Evolutionary conservation across 1,140 invertebrate genomes (phyloP).

Genomic region (Coenobita brevimanus): DNA sequence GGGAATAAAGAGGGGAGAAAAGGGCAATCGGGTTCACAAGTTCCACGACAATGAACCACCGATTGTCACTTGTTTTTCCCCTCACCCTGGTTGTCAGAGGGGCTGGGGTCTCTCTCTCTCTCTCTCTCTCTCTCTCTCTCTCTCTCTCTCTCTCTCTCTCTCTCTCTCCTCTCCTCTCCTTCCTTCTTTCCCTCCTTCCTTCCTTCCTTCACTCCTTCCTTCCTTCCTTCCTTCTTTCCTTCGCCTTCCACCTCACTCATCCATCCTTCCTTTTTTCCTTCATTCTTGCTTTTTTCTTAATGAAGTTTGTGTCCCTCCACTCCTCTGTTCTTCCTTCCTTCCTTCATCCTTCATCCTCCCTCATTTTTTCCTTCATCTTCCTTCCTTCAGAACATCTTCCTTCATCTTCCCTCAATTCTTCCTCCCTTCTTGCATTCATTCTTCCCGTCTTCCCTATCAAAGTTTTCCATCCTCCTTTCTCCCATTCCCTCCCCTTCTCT

Average conservation of each 20-base stretch:
- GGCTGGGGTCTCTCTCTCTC: neutral
- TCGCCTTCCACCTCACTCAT: neutral
- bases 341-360: too few relatives aligned
- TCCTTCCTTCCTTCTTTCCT: neutral
- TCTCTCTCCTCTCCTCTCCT: neutral
- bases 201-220: neutral
- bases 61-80: conserved; percentile 21
- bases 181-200: neutral
- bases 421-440: too few relatives aligned
- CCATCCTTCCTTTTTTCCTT: neutral
- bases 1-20: too few relatives aligned
- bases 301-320: too few relatives aligned
- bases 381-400: too few relatives aligned
- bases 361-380: too few relatives aligned
- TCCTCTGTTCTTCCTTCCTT: too few relatives aligned
- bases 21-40: neutral
- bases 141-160: neutral
- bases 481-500: too few relatives aligned
- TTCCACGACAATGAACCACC: conserved; percentile 13
- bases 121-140: neutral
- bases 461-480: too few relatives aligned
- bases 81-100: neutral
- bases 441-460: too few relatives aligned
- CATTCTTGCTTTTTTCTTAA: too few relatives aligned
- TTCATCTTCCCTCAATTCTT: too few relatives aligned